Evolutionary conservation across 2,888 invertebrate species (phyloP).

Genomic region (Neuroscelio doddi): DNA sequence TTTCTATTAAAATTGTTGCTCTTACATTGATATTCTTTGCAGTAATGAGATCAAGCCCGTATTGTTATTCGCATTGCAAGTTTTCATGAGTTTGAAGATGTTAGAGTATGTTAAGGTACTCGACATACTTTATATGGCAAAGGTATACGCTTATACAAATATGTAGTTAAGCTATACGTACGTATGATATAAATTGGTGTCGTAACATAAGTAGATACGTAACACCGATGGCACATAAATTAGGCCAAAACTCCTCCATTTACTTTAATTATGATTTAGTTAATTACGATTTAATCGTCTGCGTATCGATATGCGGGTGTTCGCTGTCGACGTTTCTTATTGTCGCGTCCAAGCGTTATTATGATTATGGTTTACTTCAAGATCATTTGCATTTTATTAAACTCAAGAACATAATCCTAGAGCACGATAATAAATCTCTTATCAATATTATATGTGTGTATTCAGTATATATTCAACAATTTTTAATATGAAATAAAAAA

Average conservation of each 20-base stretch:
- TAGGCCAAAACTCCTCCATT: slow-evolving; percentile 55
- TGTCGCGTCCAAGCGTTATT: not conserved
- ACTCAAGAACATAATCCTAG: not conserved
- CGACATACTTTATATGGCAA: not conserved
- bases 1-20: no score
- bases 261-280: not conserved
- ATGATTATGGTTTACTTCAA: not conserved
- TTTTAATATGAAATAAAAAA: no score
- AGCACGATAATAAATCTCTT: not conserved
- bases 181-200: slow-evolving; percentile 32
- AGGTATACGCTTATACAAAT: slow-evolving; percentile 22
- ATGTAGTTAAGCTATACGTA: slow-evolving; percentile 12
- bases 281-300: slow-evolving; percentile 7
- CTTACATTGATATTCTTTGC: no score
- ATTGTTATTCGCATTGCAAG: not conserved
- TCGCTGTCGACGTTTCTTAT: slow-evolving; percentile 5
- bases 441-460: no score
- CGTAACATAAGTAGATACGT: slow-evolving; percentile 40
- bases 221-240: slow-evolving; percentile 60
- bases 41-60: no score
- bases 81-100: not conserved
- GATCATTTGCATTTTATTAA: not conserved
- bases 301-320: slow-evolving; percentile 31
- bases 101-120: not conserved
- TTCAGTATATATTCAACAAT: no score